Base-by-base conservation (phyloP, 2,113 vertebrate genomes). In the Grammomys surdaster region DNA sequence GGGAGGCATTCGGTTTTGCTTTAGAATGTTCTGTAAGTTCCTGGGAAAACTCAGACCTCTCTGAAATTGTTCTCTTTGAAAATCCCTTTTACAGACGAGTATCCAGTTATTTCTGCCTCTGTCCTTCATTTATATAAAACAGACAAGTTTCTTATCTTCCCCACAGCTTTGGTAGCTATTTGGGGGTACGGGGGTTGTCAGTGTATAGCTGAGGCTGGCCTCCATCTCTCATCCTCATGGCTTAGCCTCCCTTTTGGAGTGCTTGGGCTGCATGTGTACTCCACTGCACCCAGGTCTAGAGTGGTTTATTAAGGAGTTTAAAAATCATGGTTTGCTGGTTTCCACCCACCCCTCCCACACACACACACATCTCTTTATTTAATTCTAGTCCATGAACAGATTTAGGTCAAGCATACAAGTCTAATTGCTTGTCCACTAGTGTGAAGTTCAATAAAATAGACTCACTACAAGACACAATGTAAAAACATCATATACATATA, bases 251-350 rank as follows among this genome's bases (percentile, higher is more conserved):
- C 4, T 14, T 46, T 31, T 60, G n/a, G n/a, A 65, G 8, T 31
- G 40, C 58, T 46, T 28, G 58, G 26, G 67, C 11, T 85, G 5
- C 54, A 65, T 8, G 8, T 65, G 11, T 65, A 28, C 36, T 46
- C 82, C 26, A 65, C 7, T 14, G 26, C 16, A 46, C 13, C 24
- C 82, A 46, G 60, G 10, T 65, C 48, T 33, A 33, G 28, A 84
- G 28, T 26, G 93, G 84, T n/a, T 60, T 80, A 69, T 69, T 19
- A 88, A 87, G 73, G 16, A 77, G 36, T 87, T 95, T 40, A 72
- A 94, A 87, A 87, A 95, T 36, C 22, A 73, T 33, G 3, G 14
- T 46, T 56, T 91, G 2, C 31, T 91, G 60, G 69, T 56, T 90
- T 43, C 20, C 0, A 3, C 40, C 33, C 26, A 20, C 26, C 24